phyloP scores from a whole-genome alignment of 2,797 vertebrate genomes.

The Balearica regulorum region DNA sequence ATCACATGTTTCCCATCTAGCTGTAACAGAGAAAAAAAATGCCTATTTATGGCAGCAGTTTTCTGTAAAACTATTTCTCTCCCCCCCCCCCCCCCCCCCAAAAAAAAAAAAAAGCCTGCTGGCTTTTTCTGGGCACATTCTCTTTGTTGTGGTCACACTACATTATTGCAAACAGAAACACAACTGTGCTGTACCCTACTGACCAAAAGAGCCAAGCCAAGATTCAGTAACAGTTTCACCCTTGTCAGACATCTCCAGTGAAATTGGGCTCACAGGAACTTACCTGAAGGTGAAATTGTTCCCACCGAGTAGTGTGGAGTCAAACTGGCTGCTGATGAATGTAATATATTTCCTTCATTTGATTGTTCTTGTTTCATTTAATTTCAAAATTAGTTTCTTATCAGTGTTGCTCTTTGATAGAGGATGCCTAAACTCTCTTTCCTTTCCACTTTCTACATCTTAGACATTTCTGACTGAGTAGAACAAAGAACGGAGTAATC shows the following conservation, averaged over 20 bases:
- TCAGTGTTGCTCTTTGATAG: not conserved
- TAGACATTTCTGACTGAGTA: not conserved
- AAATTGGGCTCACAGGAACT: not conserved
- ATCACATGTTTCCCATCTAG: slow-evolving; percentile 2
- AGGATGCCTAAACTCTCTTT: not conserved
- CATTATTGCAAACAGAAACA: not conserved
- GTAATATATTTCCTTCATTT: not conserved
- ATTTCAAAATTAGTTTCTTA: slow-evolving; percentile 2
- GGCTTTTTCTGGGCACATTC: not conserved
- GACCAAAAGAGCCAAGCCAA: not conserved
- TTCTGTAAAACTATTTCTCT: slow-evolving; percentile 27
- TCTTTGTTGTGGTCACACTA: not conserved
- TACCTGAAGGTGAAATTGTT: not conserved
- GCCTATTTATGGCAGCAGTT: not conserved
- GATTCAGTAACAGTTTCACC: not conserved
- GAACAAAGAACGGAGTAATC: not conserved
- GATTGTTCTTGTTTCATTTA: not conserved
- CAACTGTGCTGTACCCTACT: not conserved
- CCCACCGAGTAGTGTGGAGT: not conserved
- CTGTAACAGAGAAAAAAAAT: not conserved
- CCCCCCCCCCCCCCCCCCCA: no score
- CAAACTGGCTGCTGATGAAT: not conserved
- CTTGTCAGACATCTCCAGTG: not conserved
- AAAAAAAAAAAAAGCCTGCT: not conserved
- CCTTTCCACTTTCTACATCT: not conserved